Evolutionary conservation across 2,888 invertebrate genomes (phyloP).

Genomic region (Melieria picta): DNA sequence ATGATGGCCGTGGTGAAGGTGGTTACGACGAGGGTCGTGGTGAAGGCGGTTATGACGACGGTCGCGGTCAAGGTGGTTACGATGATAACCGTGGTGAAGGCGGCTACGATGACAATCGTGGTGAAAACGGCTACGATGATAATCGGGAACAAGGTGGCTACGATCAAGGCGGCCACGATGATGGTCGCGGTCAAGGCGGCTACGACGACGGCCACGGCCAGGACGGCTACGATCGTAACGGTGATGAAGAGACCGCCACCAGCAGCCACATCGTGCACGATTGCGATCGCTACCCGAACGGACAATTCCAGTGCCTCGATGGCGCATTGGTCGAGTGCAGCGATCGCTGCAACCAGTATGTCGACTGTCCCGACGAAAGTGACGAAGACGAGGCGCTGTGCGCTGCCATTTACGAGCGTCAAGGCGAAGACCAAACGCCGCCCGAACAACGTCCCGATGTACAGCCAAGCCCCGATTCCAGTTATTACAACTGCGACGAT

Average conservation of each 20-base stretch:
- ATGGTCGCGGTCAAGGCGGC: constrained; percentile 67
- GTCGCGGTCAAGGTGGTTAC: not conserved
- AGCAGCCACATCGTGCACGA: constrained; percentile 5
- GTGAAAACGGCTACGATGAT: constrained; percentile 67
- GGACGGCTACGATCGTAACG: constrained; percentile 32
- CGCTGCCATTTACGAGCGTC: constrained; percentile 1
- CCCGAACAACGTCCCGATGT: constrained; percentile 4
- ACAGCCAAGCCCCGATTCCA: constrained; percentile 1
- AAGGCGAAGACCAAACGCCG: constrained; percentile 15
- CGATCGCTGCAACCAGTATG: constrained; percentile 35
- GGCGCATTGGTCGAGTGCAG: constrained; percentile 30
- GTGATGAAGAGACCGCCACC: constrained; percentile 7
- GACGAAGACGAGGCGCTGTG: constrained; percentile 38
- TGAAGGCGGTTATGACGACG: constrained; percentile 13
- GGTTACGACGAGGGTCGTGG: constrained; percentile 20
- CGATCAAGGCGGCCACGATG: constrained; percentile 72
- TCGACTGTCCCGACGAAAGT: constrained; percentile 39
- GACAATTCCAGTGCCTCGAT: constrained; percentile 33
- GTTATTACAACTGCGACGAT: constrained; percentile 39
- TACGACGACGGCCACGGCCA: constrained; percentile 61
- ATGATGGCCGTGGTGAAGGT: constrained; percentile 18
- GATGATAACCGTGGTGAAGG: not conserved
- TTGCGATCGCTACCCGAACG: constrained; percentile 33
- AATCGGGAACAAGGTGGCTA: constrained; percentile 60
- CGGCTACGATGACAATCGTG: constrained; percentile 18